These are phyloP conservation scores for Knipowitschia caucasica DNA, from an alignment of 2,797 vertebrate species.

Conservation along the genomic window DNA sequence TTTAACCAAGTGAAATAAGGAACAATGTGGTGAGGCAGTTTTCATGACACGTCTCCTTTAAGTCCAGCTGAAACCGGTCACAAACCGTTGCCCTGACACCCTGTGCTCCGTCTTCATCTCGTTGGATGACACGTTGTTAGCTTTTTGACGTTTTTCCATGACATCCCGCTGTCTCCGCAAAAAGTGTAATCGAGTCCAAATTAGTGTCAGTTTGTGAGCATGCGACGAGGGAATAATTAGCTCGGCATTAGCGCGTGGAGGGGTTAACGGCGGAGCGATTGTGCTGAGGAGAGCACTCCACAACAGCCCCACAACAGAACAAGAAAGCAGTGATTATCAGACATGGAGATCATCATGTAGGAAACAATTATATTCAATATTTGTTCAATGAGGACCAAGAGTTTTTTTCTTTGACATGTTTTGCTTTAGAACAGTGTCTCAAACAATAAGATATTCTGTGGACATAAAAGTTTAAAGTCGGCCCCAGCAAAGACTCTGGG, in stretches of 20 bases:
- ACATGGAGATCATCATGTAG: neutral
- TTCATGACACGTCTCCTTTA: no score
- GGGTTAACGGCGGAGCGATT: conserved; percentile 56
- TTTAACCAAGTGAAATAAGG: no score
- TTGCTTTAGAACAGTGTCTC: no score
- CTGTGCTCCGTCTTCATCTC: no score
- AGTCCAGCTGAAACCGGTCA: neutral
- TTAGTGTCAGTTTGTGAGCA: conserved; percentile 64
- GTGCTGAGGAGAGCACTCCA: conserved; percentile 47
- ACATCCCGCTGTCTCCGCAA: conserved; percentile 43
- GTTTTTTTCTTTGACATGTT: no score
- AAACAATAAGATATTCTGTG: no score
- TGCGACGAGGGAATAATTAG: conserved; percentile 62
- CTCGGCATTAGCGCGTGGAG: conserved; percentile 54
- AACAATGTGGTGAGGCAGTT: no score
- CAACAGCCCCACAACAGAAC: conserved; percentile 43
- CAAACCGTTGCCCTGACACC: no score
- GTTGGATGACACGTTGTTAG: conserved; percentile 21
- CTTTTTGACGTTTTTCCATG: conserved; percentile 31
- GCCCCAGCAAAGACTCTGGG: no score
- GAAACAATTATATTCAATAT: no score
- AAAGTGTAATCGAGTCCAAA: conserved; percentile 67
- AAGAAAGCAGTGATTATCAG: neutral
- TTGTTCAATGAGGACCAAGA: no score
- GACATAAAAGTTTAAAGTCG: no score